Evolutionary conservation across 2,113 vertebrate species (phyloP).

Genomic region (Macquaria australasica): DNA sequence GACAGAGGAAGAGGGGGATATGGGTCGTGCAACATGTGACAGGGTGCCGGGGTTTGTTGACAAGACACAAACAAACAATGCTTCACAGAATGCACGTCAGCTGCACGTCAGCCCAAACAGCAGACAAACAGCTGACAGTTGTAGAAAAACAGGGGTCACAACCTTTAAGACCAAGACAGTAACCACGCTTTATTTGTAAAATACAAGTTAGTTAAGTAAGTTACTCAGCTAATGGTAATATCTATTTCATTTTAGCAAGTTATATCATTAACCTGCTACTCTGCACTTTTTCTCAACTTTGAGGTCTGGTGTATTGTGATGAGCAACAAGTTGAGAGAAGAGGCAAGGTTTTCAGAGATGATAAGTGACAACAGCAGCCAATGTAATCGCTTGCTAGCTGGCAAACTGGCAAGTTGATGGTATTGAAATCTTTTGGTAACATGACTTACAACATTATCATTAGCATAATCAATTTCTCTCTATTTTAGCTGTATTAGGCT

Average conservation of each 20-base stretch:
- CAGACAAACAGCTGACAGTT: constrained; percentile 45
- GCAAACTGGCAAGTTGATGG: neutral
- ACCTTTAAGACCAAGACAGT: neutral
- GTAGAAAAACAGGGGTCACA: constrained; percentile 48
- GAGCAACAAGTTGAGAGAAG: neutral
- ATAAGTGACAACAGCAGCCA: neutral
- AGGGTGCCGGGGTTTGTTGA: constrained; percentile 51
- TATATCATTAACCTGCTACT: neutral
- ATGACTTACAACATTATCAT: neutral
- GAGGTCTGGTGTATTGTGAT: neutral
- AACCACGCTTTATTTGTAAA: constrained; percentile 1
- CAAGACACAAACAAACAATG: constrained; percentile 57
- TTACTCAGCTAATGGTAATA: neutral
- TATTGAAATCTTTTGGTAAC: neutral
- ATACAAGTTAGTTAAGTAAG: neutral
- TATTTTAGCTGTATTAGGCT: neutral
- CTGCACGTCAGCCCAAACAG: constrained; percentile 39
- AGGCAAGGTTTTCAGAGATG: neutral
- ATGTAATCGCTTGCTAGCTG: neutral
- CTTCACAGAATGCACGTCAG: constrained; percentile 37
- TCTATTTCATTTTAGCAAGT: neutral
- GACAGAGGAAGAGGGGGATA: neutral
- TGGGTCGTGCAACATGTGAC: neutral
- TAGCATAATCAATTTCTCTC: neutral
- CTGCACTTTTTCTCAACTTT: neutral